Conservation (phyloP, 2,113 vertebrate species). For the Malurus elegans region DNA sequence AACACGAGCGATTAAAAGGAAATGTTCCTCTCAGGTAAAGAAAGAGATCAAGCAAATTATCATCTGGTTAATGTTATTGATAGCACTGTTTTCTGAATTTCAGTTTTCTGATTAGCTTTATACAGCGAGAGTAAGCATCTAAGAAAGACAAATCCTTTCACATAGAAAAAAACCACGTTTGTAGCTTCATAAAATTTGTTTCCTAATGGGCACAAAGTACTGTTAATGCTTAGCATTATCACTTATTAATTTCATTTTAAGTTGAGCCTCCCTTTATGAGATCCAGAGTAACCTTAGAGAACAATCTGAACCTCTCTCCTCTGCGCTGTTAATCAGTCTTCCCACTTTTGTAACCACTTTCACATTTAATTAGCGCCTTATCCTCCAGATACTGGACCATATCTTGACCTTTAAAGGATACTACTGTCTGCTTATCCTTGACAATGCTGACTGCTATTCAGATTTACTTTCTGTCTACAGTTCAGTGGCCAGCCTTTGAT, state of each 20-base stretch:
- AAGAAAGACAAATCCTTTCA: not conserved
- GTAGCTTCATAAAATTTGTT: not conserved
- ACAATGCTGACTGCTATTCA: not conserved
- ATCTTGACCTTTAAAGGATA: not conserved
- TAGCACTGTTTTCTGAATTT: not conserved
- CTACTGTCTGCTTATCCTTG: not conserved
- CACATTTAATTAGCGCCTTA: not conserved
- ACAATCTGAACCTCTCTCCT: not conserved
- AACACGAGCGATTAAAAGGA: not conserved
- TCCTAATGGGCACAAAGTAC: not conserved
- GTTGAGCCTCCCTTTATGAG: not conserved
- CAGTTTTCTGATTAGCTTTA: not conserved
- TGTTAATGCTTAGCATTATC: not conserved
- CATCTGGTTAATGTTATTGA: not conserved
- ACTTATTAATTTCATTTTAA: not conserved
- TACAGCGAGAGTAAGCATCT: not conserved
- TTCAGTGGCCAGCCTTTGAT: not conserved
- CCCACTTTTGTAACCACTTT: not conserved
- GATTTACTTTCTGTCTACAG: not conserved
- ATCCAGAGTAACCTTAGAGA: not conserved
- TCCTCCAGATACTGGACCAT: not conserved
- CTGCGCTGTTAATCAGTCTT: not conserved
- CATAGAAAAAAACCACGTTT: not conserved
- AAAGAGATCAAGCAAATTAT: not conserved
- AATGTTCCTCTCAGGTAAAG: not conserved